Conservation (phyloP, 1,140 invertebrate genomes). For the Ceratosolen fusciceps region DNA sequence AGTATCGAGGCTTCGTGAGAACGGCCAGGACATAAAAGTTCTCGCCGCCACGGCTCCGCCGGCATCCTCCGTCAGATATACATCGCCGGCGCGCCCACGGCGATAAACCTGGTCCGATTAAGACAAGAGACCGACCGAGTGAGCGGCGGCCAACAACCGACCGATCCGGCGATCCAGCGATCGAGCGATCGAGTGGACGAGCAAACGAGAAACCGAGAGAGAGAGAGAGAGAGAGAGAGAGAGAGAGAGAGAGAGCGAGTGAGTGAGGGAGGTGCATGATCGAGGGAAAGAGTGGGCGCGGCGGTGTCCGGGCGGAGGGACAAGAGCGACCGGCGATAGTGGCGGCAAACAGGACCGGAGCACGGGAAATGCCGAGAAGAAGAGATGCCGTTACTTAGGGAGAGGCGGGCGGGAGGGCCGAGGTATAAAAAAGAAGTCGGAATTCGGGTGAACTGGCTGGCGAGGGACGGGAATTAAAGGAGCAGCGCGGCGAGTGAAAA, state of each 20-base stretch:
- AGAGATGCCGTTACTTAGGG: neutral
- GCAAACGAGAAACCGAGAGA: no score
- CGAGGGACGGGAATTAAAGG: constrained; percentile 38
- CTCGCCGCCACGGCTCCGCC: neutral
- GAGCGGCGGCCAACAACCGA: neutral
- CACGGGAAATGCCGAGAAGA: neutral
- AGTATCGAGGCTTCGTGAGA: constrained; percentile 1
- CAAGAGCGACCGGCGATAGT: constrained; percentile 42
- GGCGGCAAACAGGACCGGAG: constrained; percentile 38
- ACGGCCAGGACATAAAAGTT: neutral
- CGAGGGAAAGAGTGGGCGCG: constrained; percentile 39
- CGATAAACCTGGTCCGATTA: neutral
- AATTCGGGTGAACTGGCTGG: neutral
- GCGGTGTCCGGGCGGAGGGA: constrained; percentile 42
- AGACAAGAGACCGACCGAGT: constrained; percentile 17
- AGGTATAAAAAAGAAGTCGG: neutral
- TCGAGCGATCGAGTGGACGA: neutral
- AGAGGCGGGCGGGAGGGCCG: neutral
- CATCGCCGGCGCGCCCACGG: neutral
- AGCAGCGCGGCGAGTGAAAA: constrained; percentile 32
- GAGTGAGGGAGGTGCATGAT: no score
- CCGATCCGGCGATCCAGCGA: no score
- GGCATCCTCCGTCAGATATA: neutral
- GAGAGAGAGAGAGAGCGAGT: no score
- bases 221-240: no score